Conservation (phyloP, 2,113 vertebrate species). For the Marmota monax region DNA sequence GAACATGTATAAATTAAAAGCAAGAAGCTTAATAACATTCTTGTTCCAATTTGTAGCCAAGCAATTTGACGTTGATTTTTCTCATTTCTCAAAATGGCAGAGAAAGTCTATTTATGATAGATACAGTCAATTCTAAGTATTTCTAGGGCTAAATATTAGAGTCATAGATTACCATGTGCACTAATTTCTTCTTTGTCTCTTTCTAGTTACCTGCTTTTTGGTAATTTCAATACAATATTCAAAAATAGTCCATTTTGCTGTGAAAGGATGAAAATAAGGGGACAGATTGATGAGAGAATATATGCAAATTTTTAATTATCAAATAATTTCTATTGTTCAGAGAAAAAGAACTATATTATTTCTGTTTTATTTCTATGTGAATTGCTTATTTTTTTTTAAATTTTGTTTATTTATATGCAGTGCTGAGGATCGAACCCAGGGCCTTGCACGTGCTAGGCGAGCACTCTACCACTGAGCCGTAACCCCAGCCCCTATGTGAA, state of each 20-base stretch:
- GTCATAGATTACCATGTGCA: background rate
- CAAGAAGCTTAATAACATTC: background rate
- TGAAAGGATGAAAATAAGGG: background rate
- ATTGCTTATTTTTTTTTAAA: background rate
- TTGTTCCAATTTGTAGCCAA: constrained; percentile 6
- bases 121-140: background rate
- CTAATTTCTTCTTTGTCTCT: constrained; percentile 16
- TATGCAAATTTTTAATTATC: background rate
- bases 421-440: no score
- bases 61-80: constrained; percentile 15
- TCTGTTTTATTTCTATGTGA: background rate
- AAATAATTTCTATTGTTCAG: background rate
- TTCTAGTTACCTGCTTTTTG: constrained; percentile 35
- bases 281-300: background rate
- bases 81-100: background rate
- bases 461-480: no score
- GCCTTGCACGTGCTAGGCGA: no score
- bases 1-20: constrained; percentile 15
- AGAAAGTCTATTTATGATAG: background rate
- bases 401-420: no score
- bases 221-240: background rate
- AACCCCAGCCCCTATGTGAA: background rate
- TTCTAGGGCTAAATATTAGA: background rate
- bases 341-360: background rate
- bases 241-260: constrained; percentile 23